Base-by-base conservation (phyloP, 2,888 invertebrate genomes). In the Lepidonotus clava region DNA sequence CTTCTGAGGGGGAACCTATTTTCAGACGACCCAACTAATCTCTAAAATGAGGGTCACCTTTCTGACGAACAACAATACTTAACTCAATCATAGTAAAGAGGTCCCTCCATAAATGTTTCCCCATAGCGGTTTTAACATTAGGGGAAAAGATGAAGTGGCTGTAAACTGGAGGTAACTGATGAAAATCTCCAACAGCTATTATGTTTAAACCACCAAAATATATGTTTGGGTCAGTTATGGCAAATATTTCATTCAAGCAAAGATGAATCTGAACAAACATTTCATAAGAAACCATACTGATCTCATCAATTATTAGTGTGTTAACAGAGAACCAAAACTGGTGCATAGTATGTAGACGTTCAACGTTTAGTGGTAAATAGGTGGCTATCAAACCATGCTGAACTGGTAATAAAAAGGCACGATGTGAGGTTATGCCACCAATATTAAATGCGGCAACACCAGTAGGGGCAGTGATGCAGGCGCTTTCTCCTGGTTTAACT, bases 231-330 rank as follows among this genome's bases (percentile, higher is more conserved):
- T 67, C 36, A 18, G 34, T 67, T 34, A 67, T 28, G 28, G n/a
- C 28, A 1, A 28, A 28, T 34, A 67, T 67, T 67, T 67, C 67
- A 67, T 32, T 67, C 8, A 67, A 36, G 1, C 67, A 18, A 5
- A 67, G 8, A 67, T 67, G 67, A 18, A 67, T 67, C 2, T 67
- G 67, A 18, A 28, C 67, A 67, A 67, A 36, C 21, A 32, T 67
- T 36, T 67, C 28, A 67, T 67, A 67, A 24, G 67, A 67, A 28
- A 67, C 24, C 67, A 67, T 67, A 36, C 67, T 67, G 32, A 67
- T 67, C 28, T 67, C 67, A 67, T 67, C 67, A 6, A 67, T 67
- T 1, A 67, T 67, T 34, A 67, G 28, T 5, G 36, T 34, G 14
- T n/a, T 28, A 6, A 67, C 28, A 28, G n/a, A n/a, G 2, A 18